A percentile compares a stretch with the other conserved stretches of the same genome.
These are phyloP conservation scores for Epinephelus awoara DNA, from an alignment of 2,797 vertebrate species.

Conservation along the genomic window DNA sequence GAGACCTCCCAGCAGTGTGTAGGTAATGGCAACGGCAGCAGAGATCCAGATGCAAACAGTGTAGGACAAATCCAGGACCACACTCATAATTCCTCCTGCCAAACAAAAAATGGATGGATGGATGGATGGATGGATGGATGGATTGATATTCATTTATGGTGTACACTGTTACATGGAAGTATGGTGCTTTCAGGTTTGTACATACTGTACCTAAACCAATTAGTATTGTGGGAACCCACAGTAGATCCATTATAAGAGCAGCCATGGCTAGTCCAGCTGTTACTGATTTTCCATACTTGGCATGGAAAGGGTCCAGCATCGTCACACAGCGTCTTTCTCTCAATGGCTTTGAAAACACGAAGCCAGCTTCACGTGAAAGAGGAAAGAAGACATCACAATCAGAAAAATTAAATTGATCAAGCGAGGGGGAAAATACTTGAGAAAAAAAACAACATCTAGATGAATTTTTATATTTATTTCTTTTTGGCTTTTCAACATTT, in stretches of 20 bases:
- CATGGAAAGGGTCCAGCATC: conserved; percentile 67
- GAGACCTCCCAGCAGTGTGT: conserved; percentile 80
- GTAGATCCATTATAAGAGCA: conserved; percentile 5
- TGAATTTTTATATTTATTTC: too few species aligned
- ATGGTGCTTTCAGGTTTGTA: not conserved
- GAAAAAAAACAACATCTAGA: too few species aligned
- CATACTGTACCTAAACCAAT: conserved; percentile 43
- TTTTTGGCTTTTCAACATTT: too few species aligned
- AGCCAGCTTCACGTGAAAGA: conserved; percentile 27
- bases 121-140: too few species aligned
- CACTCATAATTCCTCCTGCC: conserved; percentile 81
- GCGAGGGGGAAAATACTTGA: too few species aligned
- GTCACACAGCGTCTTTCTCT: conserved; percentile 58
- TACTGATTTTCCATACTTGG: conserved; percentile 58
- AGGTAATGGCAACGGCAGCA: conserved; percentile 72
- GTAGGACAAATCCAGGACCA: conserved; percentile 78
- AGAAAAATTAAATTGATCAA: too few species aligned
- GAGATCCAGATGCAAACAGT: conserved; percentile 77
- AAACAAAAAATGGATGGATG: not conserved
- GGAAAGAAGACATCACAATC: not conserved
- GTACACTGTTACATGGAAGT: too few species aligned
- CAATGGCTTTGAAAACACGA: conserved; percentile 59
- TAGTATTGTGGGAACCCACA: conserved; percentile 25
- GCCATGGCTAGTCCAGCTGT: conserved; percentile 30
- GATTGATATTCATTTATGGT: too few species aligned